phyloP scores from a whole-genome alignment of 37 sponge, comb jelly and placozoan species.

The Sycon ciliatum region DNA sequence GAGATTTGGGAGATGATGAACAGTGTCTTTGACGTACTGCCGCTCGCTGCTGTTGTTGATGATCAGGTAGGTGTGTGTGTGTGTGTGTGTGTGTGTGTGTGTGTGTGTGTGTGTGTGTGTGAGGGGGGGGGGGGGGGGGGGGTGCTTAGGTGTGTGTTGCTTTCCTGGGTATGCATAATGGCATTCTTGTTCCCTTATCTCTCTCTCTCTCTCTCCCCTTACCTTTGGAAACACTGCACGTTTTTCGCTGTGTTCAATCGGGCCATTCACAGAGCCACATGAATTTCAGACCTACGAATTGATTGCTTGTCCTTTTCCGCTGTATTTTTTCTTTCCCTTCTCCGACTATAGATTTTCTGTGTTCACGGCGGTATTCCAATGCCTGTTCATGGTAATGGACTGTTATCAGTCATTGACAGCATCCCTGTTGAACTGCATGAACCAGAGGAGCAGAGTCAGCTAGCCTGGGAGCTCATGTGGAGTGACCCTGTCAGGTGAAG shows the following conservation, averaged over 20 bases:
- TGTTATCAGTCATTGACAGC: conserved; percentile 62
- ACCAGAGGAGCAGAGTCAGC: conserved; percentile 58
- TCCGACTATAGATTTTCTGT: conserved; percentile 70
- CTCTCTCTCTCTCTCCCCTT: conserved; percentile 20
- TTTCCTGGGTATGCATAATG: too few species aligned
- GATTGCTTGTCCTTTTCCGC: neutral
- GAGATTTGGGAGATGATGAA: conserved; percentile 90
- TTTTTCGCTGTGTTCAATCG: too few species aligned
- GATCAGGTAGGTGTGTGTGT: conserved; percentile 49
- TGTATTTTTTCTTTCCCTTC: neutral
- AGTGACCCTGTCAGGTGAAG: conserved; percentile 82
- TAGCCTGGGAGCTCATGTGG: conserved; percentile 97
- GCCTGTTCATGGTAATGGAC: conserved; percentile 47
- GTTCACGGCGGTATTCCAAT: conserved; percentile 83
- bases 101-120: neutral
- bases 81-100: neutral
- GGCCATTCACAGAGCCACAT: too few species aligned
- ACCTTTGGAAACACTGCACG: neutral
- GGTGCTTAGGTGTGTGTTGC: too few species aligned
- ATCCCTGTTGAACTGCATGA: conserved; percentile 55
- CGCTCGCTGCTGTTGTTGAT: conserved; percentile 84
- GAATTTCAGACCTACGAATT: too few species aligned
- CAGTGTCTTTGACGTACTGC: conserved; percentile 75
- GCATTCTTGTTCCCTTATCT: neutral
- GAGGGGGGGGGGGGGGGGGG: neutral